phyloP scores from a whole-genome alignment of 2,797 vertebrate species.

The Trematomus bernacchii region DNA sequence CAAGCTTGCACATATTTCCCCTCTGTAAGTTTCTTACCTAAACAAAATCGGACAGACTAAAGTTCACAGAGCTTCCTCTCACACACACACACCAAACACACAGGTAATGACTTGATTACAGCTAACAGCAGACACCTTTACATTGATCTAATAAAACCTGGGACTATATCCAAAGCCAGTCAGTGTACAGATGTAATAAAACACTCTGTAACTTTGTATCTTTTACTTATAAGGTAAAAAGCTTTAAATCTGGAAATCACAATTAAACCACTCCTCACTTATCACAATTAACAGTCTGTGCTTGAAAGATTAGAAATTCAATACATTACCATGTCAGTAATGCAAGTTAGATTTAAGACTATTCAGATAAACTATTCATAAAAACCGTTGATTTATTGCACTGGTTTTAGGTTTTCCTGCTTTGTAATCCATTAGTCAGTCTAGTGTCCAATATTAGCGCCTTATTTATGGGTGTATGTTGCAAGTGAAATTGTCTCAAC shows the following conservation, averaged over 20 bases:
- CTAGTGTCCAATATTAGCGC: neutral
- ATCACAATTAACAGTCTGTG: neutral
- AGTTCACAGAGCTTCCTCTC: neutral
- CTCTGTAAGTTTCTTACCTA: constrained; percentile 4
- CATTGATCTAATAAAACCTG: constrained; percentile 1
- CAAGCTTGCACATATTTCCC: neutral
- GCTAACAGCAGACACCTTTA: neutral
- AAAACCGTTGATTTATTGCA: neutral
- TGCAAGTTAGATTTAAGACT: neutral
- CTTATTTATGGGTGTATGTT: neutral
- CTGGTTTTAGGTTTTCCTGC: neutral
- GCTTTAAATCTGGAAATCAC: neutral
- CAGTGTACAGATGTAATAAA: neutral
- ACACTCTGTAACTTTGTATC: neutral
- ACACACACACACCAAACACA: neutral
- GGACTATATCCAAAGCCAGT: neutral
- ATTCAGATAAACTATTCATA: neutral
- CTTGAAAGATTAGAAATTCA: neutral
- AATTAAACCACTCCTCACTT: neutral
- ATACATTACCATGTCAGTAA: neutral
- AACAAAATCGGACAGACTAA: constrained; percentile 10
- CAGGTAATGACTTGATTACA: neutral
- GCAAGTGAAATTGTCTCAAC: neutral
- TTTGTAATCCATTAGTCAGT: neutral
- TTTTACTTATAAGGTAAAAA: neutral